Evolutionary conservation across 2,888 invertebrate genomes (phyloP).

Genomic region (Resseliella maxima): DNA sequence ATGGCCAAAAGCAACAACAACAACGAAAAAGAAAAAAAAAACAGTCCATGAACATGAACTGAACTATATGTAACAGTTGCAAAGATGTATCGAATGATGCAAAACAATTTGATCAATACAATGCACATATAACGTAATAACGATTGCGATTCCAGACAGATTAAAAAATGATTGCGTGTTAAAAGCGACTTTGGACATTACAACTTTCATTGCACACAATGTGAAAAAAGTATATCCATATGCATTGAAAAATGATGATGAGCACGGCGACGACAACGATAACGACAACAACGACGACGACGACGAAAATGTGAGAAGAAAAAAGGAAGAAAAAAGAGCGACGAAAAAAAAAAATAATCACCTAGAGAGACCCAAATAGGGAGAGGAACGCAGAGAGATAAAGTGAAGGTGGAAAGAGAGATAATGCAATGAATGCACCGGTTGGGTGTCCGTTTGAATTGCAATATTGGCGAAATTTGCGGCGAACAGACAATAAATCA

Average conservation of each 20-base stretch:
- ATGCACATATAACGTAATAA: background rate
- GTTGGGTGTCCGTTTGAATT: slow-evolving; percentile 41
- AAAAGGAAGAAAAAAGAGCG: background rate
- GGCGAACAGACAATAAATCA: slow-evolving; percentile 29
- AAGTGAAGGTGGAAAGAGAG: too few species aligned
- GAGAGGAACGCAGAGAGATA: too few species aligned
- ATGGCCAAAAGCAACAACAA: background rate
- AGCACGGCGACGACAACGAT: too few species aligned
- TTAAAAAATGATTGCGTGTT: slow-evolving; percentile 46
- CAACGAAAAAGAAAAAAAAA: background rate
- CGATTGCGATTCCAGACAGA: slow-evolving; percentile 47
- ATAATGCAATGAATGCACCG: too few species aligned
- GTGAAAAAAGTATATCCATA: background rate
- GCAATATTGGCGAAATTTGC: background rate
- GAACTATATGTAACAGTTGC: background rate
- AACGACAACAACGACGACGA: background rate
- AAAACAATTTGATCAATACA: background rate
- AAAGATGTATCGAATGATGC: slow-evolving; percentile 3
- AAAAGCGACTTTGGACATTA: background rate
- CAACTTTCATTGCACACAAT: background rate
- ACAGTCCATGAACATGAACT: slow-evolving; percentile 46
- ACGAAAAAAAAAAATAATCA: background rate
- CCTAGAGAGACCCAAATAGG: too few species aligned
- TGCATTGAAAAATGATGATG: background rate
- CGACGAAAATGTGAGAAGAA: background rate